Base-by-base conservation (phyloP, 2,888 invertebrate genomes). In the Kryphioiulus occultus region DNA sequence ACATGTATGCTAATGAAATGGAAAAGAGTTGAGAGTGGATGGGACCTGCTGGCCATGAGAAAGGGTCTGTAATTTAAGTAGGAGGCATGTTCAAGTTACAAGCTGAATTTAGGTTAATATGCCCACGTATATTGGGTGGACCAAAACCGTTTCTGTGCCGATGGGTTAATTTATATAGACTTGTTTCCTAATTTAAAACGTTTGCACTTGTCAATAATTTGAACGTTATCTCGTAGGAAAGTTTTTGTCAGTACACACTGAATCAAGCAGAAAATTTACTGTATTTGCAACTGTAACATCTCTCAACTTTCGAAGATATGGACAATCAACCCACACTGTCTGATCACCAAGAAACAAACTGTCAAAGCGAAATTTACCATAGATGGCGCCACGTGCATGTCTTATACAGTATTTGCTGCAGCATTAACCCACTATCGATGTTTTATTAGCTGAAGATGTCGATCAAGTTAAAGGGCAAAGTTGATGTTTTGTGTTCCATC, bases 61-160 rank as follows among this genome's bases (percentile, higher is more conserved):
- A 59, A 59, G n/a, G 2, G n/a, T 59, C 53, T 59, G 53, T 68
- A 68, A 68, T 26, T 12, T 68, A 68, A 68, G 68, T 68, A 68
- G 68, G 68, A 68, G 68, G 68, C 26, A 26, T 68, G 68, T 68
- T 26, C 12, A 68, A 68, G 26, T 68, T 68, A 26, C 26, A 26
- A 68, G 10, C 68, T 68, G 68, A 26, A 68, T 68, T 68, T 68
- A 68, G 68, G 68, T 68, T 68, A 68, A 68, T 68, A 26, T 68
- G 68, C 68, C 68, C 68, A 68, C 68, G 68, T 68, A 68, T 26
- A 26, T 7, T 68, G 68, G 68, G 68, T 26, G 68, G 26, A 68
- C 15, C 68, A 68, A 68, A 68, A 26, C n/a, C 9, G 26, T 68
- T 68, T 68, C 26, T 68, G 26, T 68, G 68, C 68, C 68, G 15